phyloP scores from a whole-genome alignment of 2,888 invertebrate species.

The Gymnocheta viridis region DNA sequence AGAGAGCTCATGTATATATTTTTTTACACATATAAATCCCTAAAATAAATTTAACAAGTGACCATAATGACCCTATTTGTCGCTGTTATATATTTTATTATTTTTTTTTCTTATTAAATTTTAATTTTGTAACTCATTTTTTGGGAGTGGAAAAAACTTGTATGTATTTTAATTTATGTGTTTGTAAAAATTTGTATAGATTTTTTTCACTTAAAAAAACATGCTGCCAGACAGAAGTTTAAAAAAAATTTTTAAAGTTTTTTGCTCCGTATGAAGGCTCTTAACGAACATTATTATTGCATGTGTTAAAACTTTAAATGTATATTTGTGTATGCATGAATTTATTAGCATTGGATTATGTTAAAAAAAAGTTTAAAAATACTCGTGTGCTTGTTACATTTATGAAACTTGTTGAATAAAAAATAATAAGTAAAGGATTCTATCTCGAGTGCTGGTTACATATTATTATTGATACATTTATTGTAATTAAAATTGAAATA shows the following conservation, averaged over 20 bases:
- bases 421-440: no score
- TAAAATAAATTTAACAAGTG: slow-evolving; percentile 42
- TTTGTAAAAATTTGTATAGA: neutral
- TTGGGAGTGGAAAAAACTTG: slow-evolving; percentile 5
- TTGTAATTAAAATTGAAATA: no score
- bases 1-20: neutral
- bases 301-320: neutral
- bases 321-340: neutral
- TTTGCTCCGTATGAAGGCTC: neutral
- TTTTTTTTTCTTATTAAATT: neutral
- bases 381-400: neutral
- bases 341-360: neutral
- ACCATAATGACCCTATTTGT: slow-evolving; percentile 38
- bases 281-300: neutral
- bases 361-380: neutral
- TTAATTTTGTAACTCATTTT: slow-evolving; percentile 2
- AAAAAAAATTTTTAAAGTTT: neutral
- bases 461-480: no score
- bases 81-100: neutral
- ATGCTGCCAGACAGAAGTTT: neutral
- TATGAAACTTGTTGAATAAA: neutral
- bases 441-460: no score
- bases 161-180: slow-evolving; percentile 3
- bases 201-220: neutral
- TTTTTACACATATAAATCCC: neutral